Base-by-base conservation (phyloP, 92 coral and sea anemone species). In the Anthopleura xanthogrammica region DNA sequence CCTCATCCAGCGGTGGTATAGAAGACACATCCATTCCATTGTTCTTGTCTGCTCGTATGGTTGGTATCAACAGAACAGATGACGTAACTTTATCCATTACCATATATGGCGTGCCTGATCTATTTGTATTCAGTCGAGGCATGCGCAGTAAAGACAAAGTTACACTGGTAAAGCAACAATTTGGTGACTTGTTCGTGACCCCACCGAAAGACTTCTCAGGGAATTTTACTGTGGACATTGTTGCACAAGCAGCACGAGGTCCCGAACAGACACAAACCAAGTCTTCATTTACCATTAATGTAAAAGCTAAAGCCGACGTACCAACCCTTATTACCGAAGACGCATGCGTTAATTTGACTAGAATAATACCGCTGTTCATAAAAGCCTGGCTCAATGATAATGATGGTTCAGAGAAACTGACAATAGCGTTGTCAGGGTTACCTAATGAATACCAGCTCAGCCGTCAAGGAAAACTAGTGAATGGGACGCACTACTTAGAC, bases 371-470 rank as follows among this genome's bases (percentile, higher is more conserved):
- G 19, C 92, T 89, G 29, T 20, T 39, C 79, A 52, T 91, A 56
- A 71, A 55, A 54, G 84, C 84, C 77, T 75, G 81, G 40, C 68
- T 81, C 41, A 68, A 68, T 68, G 74, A 76, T 43, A 72, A 42
- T 13, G 92, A 88, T 72, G 92, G 92, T 14, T 91, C 92, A 54
- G 94, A 91, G 77, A 88, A 86, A 65, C 82, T 91, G 20, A 83
- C 87, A 43, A 40, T 82, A 46, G 74, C 60, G 40, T 79, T 80
- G 43, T 75, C 91, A 71, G 90, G 92, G 22, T 72, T 91, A 42
- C 94, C 92, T 46, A 48, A 72, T 7, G 86, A 85, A 41, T 88
- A 88, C 88, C 79, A 72, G 72, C 73, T 82, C 60, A 72, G 64
- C 64, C 43, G 39, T 36, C 76, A 60, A 55, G 80, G 82, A 60